Conservation (phyloP, 2,113 vertebrate species). For the Lepisosteus osseus region DNA sequence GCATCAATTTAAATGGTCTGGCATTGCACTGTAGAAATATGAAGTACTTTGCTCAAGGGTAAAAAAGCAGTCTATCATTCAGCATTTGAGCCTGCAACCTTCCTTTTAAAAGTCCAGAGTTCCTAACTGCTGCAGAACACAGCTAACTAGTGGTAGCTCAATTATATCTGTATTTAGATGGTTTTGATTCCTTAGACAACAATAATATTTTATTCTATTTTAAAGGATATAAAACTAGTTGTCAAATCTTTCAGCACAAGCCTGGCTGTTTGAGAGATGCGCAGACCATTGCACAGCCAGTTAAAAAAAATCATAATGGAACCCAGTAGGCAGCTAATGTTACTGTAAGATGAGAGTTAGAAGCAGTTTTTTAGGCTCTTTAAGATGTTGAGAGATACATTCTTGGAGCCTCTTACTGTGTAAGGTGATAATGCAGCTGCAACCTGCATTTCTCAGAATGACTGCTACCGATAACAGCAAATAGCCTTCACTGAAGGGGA, state of each 20-base stretch:
- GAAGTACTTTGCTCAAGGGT: too few relatives aligned
- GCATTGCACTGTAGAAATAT: too few relatives aligned
- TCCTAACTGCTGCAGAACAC: too few relatives aligned
- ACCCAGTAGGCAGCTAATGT: neutral
- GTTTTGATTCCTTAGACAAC: neutral
- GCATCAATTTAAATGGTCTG: too few relatives aligned
- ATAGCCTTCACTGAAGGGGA: conserved; percentile 51
- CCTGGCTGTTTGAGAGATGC: neutral
- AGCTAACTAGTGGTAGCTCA: too few relatives aligned
- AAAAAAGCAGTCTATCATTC: too few relatives aligned
- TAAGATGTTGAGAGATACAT: neutral
- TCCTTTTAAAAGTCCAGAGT: too few relatives aligned
- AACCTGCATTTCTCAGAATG: conserved; percentile 55
- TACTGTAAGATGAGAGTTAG: conserved; percentile 7
- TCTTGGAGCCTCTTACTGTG: neutral
- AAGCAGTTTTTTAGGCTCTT: neutral
- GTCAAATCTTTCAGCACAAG: neutral
- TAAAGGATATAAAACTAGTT: neutral
- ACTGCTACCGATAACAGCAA: conserved; percentile 48
- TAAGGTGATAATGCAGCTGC: conserved; percentile 45
- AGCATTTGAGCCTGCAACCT: too few relatives aligned
- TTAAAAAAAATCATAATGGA: neutral
- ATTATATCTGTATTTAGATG: too few relatives aligned
- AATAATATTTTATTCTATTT: neutral
- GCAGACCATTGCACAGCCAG: neutral